Base-by-base conservation (phyloP, 2,797 vertebrate species). In the Erithacus rubecula region DNA sequence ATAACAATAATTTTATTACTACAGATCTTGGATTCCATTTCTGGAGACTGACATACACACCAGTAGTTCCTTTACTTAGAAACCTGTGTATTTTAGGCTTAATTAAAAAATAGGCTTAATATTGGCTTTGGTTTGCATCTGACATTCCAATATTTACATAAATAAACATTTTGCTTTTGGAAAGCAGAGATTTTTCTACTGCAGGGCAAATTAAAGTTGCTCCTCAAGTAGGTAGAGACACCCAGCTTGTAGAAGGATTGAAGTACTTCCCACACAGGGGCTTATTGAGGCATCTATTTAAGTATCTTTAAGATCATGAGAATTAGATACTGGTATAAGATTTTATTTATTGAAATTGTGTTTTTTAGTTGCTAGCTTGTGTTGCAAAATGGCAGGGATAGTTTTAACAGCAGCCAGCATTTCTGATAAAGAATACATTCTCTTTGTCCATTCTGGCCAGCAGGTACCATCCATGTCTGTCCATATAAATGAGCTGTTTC, bases 1-100 rank as follows among this genome's bases (percentile, higher is more conserved):
- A 78, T 90, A 95, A 90, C 83, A 94, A 75, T 90, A 75, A 83
- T 95, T 94, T 91, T 95, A 22, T 75, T 69, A 68, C 79, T 86
- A 44, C 22, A 70, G 64, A 89, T 62, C 62, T 84, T 68, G 51
- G 34, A 75, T 94, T 88, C 47, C 30, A n/a, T 69, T 87, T 79
- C 69, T 94, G 79, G 64, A 91, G 46, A 51, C 23, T 81, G 53
- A 78, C 43, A 83, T 68, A 90, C 72, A 55, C 16, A 51, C 26
- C 56, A 83, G 17, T 34, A 77, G 56, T 80, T 6, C 10, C 9
- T 68, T 89, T 82, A 59, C 46, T 85, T 83, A 62, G 13, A 49
- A 14, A 11, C 30, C 14, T 53, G 19, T 74, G 20, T 83, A 53
- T 72, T 91, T 92, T 72, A 67, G 10, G 37, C 37, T 37, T 37